Base-by-base conservation (phyloP, 2,888 invertebrate species). In the Euplagia quadripunctaria region DNA sequence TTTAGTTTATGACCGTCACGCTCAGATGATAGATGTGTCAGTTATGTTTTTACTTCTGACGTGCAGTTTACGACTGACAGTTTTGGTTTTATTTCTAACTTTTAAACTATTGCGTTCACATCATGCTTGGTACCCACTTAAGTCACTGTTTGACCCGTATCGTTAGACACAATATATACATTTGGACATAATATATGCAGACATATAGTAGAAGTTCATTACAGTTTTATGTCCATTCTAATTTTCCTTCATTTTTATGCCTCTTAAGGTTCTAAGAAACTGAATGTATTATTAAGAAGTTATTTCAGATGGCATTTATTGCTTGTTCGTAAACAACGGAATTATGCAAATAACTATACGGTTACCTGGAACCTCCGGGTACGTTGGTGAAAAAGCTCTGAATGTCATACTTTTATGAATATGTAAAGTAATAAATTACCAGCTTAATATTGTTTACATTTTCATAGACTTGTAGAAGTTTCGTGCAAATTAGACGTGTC, bases 281-380 rank as follows among this genome's bases (percentile, higher is more conserved):
- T 43, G 51, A 43, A 46, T 42, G 41, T 58, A 17, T 46, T 63
- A 49, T 41, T 64, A 61, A 64, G 51, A 52, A 52, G 51, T 70
- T 64, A 52, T 70, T 14, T 52, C 58, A 61, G n/a, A 20, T 17
- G 52, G 52, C 41, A 43, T 70, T 70, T 64, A 70, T 64, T 31
- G 20, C 64, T 41, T 70, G 61, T n/a, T 42, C 55, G 16, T 71
- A 58, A 70, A 70, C 51, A 64, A 70, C 20, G 49, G 31, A n/a
- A 70, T 69, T 70, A 69, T 52, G 52, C 49, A 51, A 69, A 75
- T 68, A 71, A 64, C 58, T 68, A 64, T 55, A 17, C 64, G 51
- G 20, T 20, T 61, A 61, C 20, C 52, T 68, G 43, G 20, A 43
- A 66, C 41, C 42, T 64, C 42, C 42, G 42, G 11, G 17, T 43